Base-by-base conservation (phyloP, 2,113 vertebrate genomes). In the Aptenodytes forsteri region DNA sequence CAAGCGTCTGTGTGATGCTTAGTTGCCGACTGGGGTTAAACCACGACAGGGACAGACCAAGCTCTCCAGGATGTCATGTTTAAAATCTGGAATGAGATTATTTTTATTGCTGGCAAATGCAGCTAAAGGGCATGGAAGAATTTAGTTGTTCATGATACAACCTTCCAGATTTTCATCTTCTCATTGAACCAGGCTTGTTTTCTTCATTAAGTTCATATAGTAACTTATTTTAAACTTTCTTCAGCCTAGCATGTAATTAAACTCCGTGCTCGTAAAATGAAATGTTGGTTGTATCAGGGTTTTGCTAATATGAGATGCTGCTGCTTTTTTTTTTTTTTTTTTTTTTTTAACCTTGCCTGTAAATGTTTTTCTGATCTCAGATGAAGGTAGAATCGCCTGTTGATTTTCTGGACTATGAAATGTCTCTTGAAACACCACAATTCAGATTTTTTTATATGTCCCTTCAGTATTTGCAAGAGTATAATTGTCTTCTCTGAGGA, bases 91-190 rank as follows among this genome's bases (percentile, higher is more conserved):
- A 98, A 94, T 46, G 77, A 93, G 89, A 97, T 98, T 84, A 67
- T 89, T 98, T 98, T 97, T 92, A 79, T 97, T 97, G 79, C 81
- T 81, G 85, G 61, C 87, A 97, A 97, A 96, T 86, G 67, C 59
- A 95, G 83, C 90, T 95, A 91, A 71, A 77, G 40, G 59, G 70
- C 58, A 73, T 80, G 73, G 95, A 89, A 82, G 92, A 90, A 93
- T 93, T 91, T 70, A 73, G 66, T 34, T 80, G 75, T 81, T 97
- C 89, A 25, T 89, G 94, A 89, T 83, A 84, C 69, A 95, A 6
- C 49, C 77, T 93, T 90, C 19, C 87, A 50, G 22, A 76, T 97
- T 96, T 97, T 87, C 71, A 61, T 91, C 65, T 95, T 72, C 34
- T 89, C 40, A 44, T 66, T 83, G 90, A 96, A 52, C 65, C 47